phyloP scores from a whole-genome alignment of 2,888 invertebrate species.

The Hetaerina titia region DNA sequence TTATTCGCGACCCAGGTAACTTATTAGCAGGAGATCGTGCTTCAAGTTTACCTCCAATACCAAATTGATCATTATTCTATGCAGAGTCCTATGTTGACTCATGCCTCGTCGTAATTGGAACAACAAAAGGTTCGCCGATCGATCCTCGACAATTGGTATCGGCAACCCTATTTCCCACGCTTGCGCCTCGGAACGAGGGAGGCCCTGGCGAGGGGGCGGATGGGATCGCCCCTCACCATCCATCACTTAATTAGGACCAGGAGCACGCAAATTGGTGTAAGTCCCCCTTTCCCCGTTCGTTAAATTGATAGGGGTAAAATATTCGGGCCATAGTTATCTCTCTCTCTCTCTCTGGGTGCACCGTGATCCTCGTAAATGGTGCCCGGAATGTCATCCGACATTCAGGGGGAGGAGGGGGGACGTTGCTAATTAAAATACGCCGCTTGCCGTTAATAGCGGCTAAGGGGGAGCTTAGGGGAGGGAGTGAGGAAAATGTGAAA shows the following conservation, averaged over 20 bases:
- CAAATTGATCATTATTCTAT: background rate
- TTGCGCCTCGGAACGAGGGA: too few relatives aligned
- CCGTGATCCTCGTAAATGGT: background rate
- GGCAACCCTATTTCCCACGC: background rate
- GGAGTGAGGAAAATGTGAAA: background rate
- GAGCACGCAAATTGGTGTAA: constrained; percentile 1
- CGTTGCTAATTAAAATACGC: background rate
- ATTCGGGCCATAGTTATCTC: background rate
- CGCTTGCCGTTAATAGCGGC: background rate
- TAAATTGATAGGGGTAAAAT: constrained; percentile 29
- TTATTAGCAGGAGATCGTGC: background rate
- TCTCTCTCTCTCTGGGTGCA: background rate
- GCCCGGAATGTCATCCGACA: background rate
- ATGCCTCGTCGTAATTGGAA: background rate
- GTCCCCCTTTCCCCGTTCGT: background rate
- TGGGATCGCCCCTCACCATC: background rate
- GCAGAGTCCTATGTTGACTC: background rate
- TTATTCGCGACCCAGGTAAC: background rate
- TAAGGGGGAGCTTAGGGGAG: background rate
- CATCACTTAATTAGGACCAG: constrained; percentile 21
- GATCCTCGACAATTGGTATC: background rate
- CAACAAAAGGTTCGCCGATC: background rate
- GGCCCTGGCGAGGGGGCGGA: background rate
- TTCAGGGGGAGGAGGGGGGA: background rate
- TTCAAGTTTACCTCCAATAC: background rate